Conservation (phyloP, 2,888 invertebrate species). For the Exephanes ischioxanthus region DNA sequence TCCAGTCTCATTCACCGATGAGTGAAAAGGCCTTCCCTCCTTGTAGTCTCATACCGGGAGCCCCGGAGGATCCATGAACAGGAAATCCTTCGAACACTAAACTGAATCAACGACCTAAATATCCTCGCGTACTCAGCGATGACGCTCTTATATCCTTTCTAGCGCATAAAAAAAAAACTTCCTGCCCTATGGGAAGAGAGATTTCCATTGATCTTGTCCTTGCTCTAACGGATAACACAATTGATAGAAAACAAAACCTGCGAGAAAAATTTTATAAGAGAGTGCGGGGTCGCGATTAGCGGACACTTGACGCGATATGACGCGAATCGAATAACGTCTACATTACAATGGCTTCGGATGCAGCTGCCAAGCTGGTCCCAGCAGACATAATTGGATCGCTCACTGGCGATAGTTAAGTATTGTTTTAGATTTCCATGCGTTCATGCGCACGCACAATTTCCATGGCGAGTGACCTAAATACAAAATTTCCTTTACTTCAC, state of each 20-base stretch:
- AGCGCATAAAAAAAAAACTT: conserved; percentile 8
- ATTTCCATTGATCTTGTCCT: conserved; percentile 52
- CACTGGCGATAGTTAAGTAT: not conserved
- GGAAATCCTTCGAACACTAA: conserved; percentile 79
- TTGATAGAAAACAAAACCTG: conserved; percentile 37
- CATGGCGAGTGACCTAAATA: too few species aligned
- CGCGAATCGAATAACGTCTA: not conserved
- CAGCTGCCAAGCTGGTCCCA: conserved; percentile 17
- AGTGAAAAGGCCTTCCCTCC: conserved; percentile 49
- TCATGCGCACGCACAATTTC: not conserved
- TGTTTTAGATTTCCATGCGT: not conserved
- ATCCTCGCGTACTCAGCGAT: conserved; percentile 65
- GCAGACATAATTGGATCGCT: not conserved
- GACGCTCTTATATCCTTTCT: conserved; percentile 20
- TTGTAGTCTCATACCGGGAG: conserved; percentile 67
- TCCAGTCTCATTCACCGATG: conserved; percentile 72
- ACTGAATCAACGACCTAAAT: conserved; percentile 81
- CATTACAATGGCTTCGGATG: not conserved
- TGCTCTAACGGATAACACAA: conserved; percentile 25
- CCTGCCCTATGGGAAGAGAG: conserved; percentile 45
- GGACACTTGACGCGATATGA: conserved; percentile 40
- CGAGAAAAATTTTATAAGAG: conserved; percentile 30
- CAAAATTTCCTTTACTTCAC: too few species aligned
- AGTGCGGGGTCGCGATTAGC: conserved; percentile 15
- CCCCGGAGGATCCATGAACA: conserved; percentile 76